Evolutionary conservation across 1,140 invertebrate genomes (phyloP).

Genomic region (Meteorus sp.): DNA sequence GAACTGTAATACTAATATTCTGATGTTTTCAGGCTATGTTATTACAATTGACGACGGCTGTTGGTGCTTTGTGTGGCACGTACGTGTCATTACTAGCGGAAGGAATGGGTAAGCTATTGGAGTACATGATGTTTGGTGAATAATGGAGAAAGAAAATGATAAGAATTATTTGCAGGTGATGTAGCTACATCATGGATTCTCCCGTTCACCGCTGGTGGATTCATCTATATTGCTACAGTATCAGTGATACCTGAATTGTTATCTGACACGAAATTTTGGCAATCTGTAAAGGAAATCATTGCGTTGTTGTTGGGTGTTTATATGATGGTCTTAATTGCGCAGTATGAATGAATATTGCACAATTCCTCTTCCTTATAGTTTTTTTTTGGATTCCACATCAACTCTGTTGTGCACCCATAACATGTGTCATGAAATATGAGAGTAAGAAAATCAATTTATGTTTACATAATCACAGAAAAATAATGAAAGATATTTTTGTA

Average conservation of each 20-base stretch:
- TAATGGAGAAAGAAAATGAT: too few species aligned
- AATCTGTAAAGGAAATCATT: constrained; percentile 83
- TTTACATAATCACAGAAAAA: not conserved
- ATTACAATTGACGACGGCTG: constrained; percentile 88
- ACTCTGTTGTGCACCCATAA: not conserved
- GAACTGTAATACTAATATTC: not conserved
- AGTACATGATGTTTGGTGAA: constrained; percentile 13
- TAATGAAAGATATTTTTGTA: not conserved
- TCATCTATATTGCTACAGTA: constrained; percentile 97
- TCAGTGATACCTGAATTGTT: constrained; percentile 94
- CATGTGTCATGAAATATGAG: not conserved
- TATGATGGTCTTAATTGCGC: constrained; percentile 91
- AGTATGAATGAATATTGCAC: constrained; percentile 71
- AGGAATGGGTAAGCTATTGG: constrained; percentile 62
- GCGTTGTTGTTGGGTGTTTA: constrained; percentile 82
- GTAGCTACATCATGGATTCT: constrained; percentile 83
- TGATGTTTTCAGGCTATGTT: constrained; percentile 75
- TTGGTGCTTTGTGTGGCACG: constrained; percentile 92
- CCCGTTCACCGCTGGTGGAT: constrained; percentile 96
- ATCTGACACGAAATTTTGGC: constrained; percentile 79
- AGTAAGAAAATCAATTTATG: too few species aligned
- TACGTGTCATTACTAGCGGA: constrained; percentile 81
- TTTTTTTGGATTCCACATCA: too few species aligned
- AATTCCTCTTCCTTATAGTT: too few species aligned
- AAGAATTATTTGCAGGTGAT: constrained; percentile 65